Percentiles rank a stretch among this genome's conserved stretches.
Evolutionary conservation across 2,113 vertebrate genomes (phyloP).

Genomic region (Oreochromis spilurus): DNA sequence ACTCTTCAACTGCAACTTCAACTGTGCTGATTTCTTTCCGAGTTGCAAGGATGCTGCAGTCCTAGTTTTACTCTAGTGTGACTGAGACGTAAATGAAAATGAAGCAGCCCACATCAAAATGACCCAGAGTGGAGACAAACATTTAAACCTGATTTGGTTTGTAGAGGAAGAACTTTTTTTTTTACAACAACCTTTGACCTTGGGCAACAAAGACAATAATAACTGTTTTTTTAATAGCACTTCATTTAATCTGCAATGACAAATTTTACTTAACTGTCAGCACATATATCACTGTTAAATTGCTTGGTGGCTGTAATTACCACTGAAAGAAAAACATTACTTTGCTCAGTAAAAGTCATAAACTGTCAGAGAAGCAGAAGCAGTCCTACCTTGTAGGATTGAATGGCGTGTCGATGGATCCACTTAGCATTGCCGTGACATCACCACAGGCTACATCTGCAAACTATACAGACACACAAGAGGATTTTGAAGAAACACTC

Average conservation of each 20-base stretch:
- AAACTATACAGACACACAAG: slow-evolving; percentile 71
- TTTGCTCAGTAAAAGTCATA: background rate
- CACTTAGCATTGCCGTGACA: slow-evolving; percentile 81
- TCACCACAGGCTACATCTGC: slow-evolving; percentile 78
- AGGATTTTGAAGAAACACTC: background rate
- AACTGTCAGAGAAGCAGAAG: accelerated
- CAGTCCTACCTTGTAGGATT: slow-evolving; percentile 68
- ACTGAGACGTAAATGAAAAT: too few relatives aligned
- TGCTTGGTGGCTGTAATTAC: background rate
- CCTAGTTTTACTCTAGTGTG: too few relatives aligned
- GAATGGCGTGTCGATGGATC: slow-evolving; percentile 70
- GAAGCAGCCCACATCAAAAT: too few relatives aligned
- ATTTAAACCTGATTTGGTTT: too few relatives aligned
- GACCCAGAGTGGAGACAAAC: too few relatives aligned
- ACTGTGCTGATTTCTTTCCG: too few relatives aligned
- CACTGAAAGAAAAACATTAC: background rate
- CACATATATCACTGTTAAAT: background rate
- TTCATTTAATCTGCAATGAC: background rate
- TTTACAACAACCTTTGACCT: background rate
- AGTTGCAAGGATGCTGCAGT: too few relatives aligned
- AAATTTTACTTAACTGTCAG: background rate
- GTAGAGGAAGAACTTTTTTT: background rate
- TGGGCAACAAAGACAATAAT: background rate
- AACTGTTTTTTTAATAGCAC: background rate
- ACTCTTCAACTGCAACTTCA: too few relatives aligned